These are phyloP conservation scores for Caenorhabditis imperialis DNA, from an alignment of 2,888 invertebrate species.

Conservation along the genomic window DNA sequence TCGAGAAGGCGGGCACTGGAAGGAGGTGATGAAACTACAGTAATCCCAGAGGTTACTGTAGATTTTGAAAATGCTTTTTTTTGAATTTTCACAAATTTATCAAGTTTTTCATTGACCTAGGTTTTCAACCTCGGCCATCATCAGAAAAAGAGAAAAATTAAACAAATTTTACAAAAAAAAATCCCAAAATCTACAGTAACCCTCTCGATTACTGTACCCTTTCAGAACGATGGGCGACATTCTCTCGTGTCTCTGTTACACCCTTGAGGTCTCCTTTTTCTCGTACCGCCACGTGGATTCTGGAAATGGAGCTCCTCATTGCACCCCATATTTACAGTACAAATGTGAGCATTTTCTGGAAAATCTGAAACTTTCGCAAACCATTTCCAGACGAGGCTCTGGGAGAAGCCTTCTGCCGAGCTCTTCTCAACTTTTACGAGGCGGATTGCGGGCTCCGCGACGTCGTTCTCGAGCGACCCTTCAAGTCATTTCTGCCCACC, in stretches of 20 bases:
- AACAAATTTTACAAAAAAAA: background rate
- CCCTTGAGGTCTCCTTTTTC: constrained; percentile 73
- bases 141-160: background rate
- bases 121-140: no score
- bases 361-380: background rate
- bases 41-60: no score
- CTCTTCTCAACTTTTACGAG: constrained; percentile 48
- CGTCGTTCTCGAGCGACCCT: constrained; percentile 26
- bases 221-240: constrained; percentile 71
- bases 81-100: no score
- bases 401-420: constrained; percentile 52
- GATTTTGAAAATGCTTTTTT: no score
- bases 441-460: constrained; percentile 45
- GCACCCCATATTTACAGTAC: constrained; percentile 67
- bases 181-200: constrained; percentile 1
- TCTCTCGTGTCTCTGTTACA: constrained; percentile 69
- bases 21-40: constrained; percentile 79
- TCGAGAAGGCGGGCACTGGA: constrained; percentile 88
- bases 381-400: constrained; percentile 54
- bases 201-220: background rate
- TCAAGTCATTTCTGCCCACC: constrained; percentile 44
- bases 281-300: constrained; percentile 67
- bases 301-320: constrained; percentile 45
- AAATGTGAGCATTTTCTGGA: constrained; percentile 58
- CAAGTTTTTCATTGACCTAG: no score